phyloP scores from a whole-genome alignment of 1,140 invertebrate species.

The Mylabris phalerata region DNA sequence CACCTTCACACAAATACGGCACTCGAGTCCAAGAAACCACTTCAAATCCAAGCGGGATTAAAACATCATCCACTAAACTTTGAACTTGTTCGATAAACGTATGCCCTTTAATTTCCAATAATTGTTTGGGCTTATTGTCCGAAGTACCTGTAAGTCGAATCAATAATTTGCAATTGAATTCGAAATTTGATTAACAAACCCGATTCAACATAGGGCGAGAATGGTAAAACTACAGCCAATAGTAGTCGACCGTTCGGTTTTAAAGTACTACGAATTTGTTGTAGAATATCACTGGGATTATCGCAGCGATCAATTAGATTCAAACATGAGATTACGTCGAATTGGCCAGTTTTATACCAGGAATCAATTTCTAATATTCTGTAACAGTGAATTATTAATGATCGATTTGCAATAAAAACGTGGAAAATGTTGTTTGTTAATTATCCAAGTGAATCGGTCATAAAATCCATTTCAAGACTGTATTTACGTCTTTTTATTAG shows the following conservation, averaged over 20 bases:
- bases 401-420: too few species aligned
- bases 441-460: too few species aligned
- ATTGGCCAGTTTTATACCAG: slow-evolving; percentile 60
- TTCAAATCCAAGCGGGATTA: slow-evolving; percentile 63
- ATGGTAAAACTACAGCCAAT: slow-evolving; percentile 81
- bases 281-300: slow-evolving; percentile 65
- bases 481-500: not conserved
- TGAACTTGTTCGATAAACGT: slow-evolving; percentile 74
- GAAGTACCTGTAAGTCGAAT: slow-evolving; percentile 43
- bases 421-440: too few species aligned
- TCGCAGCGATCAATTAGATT: slow-evolving; percentile 89
- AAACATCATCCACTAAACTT: slow-evolving; percentile 62
- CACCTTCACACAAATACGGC: slow-evolving; percentile 92
- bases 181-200: slow-evolving; percentile 39
- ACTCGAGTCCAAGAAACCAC: slow-evolving; percentile 73
- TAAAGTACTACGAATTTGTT: slow-evolving; percentile 58
- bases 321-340: slow-evolving; percentile 77
- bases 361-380: slow-evolving; percentile 69
- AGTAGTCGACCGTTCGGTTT: slow-evolving; percentile 62
- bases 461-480: not conserved
- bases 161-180: not conserved
- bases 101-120: slow-evolving; percentile 58
- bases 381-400: slow-evolving; percentile 35
- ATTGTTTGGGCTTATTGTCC: slow-evolving; percentile 67
- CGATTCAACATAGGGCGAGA: slow-evolving; percentile 84